phyloP scores from a whole-genome alignment of 2,888 invertebrate genomes.

The Dryocosmus kuriphilus region DNA sequence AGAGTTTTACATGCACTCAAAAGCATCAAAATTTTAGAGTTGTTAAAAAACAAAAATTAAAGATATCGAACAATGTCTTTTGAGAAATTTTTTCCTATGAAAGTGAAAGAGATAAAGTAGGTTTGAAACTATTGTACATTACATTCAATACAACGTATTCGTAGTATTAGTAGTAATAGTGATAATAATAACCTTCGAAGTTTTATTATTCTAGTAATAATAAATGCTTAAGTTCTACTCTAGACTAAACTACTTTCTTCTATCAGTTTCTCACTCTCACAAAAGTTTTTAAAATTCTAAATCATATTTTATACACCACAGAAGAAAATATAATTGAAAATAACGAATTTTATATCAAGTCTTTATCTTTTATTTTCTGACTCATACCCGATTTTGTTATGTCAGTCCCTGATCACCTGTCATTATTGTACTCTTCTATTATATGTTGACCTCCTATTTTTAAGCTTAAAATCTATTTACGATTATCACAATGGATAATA shows the following conservation, averaged over 20 bases:
- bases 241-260: conserved; percentile 1
- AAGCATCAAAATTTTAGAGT: not conserved
- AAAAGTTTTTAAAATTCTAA: not conserved
- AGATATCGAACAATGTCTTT: conserved; percentile 8
- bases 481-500: conserved; percentile 2
- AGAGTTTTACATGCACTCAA: not conserved
- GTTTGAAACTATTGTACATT: not conserved
- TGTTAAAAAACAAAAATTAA: not conserved
- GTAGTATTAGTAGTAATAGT: not conserved
- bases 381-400: not conserved
- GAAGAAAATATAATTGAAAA: not conserved
- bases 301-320: too few relatives aligned
- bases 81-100: not conserved
- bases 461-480: conserved; percentile 1
- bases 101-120: not conserved
- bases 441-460: not conserved
- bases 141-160: conserved; percentile 2
- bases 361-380: not conserved
- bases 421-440: conserved; percentile 9
- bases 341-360: not conserved
- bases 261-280: conserved; percentile 3
- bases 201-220: conserved; percentile 8
- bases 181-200: conserved; percentile 23
- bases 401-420: not conserved
- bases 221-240: not conserved